Conservation (phyloP, 2,888 invertebrate genomes). For the Melipona beecheii region DNA sequence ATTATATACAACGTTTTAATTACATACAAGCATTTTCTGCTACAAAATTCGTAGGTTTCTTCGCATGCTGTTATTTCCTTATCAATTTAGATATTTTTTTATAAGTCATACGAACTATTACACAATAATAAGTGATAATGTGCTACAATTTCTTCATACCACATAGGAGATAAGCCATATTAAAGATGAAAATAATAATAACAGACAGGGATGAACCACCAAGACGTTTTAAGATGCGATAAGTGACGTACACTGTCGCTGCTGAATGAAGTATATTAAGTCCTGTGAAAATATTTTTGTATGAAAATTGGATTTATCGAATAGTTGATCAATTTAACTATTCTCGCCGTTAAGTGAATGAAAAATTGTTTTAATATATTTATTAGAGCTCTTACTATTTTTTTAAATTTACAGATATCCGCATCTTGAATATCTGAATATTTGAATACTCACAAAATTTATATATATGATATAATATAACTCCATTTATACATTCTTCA, state of each 20-base stretch:
- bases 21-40: neutral
- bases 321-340: neutral
- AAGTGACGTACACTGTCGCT: slow-evolving; percentile 90
- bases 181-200: slow-evolving; percentile 90
- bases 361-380: neutral
- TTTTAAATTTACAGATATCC: too few species aligned
- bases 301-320: neutral
- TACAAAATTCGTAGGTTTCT: neutral
- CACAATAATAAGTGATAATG: neutral
- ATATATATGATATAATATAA: too few species aligned
- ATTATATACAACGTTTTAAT: neutral
- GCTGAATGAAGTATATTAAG: slow-evolving; percentile 90
- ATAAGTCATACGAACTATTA: neutral
- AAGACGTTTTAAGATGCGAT: slow-evolving; percentile 87
- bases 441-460: too few species aligned
- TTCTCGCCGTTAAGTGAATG: neutral
- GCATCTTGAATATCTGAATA: too few species aligned
- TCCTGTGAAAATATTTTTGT: slow-evolving; percentile 81
- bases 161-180: slow-evolving; percentile 90
- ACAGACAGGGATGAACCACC: slow-evolving; percentile 89
- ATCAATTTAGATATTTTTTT: neutral
- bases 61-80: neutral
- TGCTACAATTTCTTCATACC: slow-evolving; percentile 83
- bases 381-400: too few species aligned
- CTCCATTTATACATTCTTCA: too few species aligned